Evolutionary conservation across 2,888 invertebrate species (phyloP), one percentile per base, ranked within the genome.

Genomic region (Dendrolimus houi): DNA sequence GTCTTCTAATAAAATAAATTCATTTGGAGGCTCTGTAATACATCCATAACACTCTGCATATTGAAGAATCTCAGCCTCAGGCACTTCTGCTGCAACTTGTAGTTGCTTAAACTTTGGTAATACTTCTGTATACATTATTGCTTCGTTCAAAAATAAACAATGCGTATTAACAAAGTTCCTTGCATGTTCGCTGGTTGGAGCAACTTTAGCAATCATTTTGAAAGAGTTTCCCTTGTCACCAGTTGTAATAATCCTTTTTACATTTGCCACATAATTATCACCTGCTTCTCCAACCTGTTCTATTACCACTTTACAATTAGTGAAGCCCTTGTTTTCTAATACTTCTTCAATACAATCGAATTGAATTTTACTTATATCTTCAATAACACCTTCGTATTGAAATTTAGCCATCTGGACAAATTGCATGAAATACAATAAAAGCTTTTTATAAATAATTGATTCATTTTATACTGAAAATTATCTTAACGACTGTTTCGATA

Each of bases 1-100:
- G 58, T 84, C 85, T 69, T 83, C 80, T 2, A 82, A 58, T 6
- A 81, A 56, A 9, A 82, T 70, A 1, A 79, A 64, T 68, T 82
- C 81, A 54, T 79, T 59, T 0, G 68, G 68, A 53, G 58, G 55
- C 58, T 79, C 75, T 1, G 52, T n/a, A 1, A 64, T 52, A 9
- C 64, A 60, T 10, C 79, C 81, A 17, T 76, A 81, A 55, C 77
- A 80, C 55, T 66, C 64, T 2, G 81, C 71, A 56, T 65, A 73
- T 60, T 60, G 66, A 1, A 79, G 57, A 56, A 58, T 62, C 2
- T 81, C 74, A 42, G 69, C 62, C 58, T 71, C 65, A 6, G 77
- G 66, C 8, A 79, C 58, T 1, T 62, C 71, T 2, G 71, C 75
- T 7, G 59, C 62, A 57, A 66, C 66, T 59, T 83, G 77, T 41